Base-by-base conservation (phyloP, 2,797 vertebrate genomes). In the Hippocampus kuda region DNA sequence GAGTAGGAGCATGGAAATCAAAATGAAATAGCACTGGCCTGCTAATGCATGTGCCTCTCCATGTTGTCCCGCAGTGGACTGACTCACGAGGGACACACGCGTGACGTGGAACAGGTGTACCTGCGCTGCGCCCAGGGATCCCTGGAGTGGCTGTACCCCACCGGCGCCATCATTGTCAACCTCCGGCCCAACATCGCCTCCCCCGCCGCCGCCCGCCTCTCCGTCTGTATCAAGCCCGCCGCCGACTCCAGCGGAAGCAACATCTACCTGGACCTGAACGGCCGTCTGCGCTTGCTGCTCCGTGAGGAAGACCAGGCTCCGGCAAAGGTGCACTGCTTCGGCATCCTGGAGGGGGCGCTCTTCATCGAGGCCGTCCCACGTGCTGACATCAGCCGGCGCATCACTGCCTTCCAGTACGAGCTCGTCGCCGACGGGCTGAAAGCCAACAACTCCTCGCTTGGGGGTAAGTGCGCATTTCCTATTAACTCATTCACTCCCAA, bases 41-140 rank as follows among this genome's bases (percentile, higher is more conserved):
- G 12, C 44, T 46, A 48, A 48, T 5, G 2, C 15, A 18, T 18
- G 16, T 16, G 48, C 5, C 16, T 49, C 18, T 49, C 44, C 6
- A 2, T 49, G 5, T 20, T 72, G 71, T 70, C 65, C 13, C 15
- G 16, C 78, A 99, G 96, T 38, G 97, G 97, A 26, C 89, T 99
- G 79, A 98, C 95, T 1, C 96, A 97, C 0, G 95, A 98, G 84
- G 91, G 92, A 42, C 96, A 97, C 86, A 84, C 91, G 79, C 92
- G 96, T 86, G 97, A 99, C 65, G 96, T 99, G 76, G 96, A 98
- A 77, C 97, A 99, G 92, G 95, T 99, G 81, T 99, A 99, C 86
- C 90, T 99, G 70, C 95, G 97, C 67, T 99, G 97, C 75, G 92
- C 95, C 0, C 92, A 95, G 66, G 97, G 97, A 8, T 88, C 91